Percentiles rank a stretch among this genome's conserved stretches.
Conservation (phyloP, 1,140 invertebrate species). For the Asobara japonica region DNA sequence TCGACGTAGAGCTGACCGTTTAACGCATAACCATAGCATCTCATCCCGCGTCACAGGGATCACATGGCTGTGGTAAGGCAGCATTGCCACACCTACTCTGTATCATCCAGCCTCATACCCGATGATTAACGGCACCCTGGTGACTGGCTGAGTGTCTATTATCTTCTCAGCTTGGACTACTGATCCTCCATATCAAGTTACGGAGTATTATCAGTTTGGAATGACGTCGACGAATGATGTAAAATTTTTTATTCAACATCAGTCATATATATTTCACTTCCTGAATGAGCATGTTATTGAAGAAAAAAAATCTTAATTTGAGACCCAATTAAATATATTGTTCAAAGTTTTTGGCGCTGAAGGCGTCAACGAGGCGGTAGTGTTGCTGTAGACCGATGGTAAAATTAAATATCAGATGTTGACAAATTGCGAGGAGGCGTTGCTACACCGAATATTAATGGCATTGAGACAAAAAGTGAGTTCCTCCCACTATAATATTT, state of each 20-base stretch:
- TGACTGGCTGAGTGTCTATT: constrained; percentile 51
- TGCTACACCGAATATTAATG: constrained; percentile 68
- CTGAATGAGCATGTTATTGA: not conserved
- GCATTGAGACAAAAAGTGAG: constrained; percentile 60
- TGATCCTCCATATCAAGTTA: not conserved
- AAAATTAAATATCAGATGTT: constrained; percentile 69
- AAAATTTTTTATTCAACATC: not conserved
- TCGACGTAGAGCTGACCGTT: constrained; percentile 37
- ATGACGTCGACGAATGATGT: constrained; percentile 20
- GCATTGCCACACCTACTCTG: constrained; percentile 18
- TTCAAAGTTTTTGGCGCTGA: not conserved
- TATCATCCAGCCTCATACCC: constrained; percentile 44
- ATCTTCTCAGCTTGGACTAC: constrained; percentile 38
- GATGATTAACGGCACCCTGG: constrained; percentile 63
- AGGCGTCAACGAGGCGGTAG: not conserved
- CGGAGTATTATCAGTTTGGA: constrained; percentile 7
- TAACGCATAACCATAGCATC: constrained; percentile 41
- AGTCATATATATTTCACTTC: no score
- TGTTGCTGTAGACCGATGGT: constrained; percentile 58
- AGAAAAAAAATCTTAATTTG: not conserved
- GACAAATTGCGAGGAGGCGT: constrained; percentile 67
- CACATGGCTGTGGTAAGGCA: constrained; percentile 48
- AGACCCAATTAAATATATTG: not conserved
- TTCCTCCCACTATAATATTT: constrained; percentile 50
- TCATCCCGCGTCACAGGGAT: constrained; percentile 34